Percentiles rank a stretch among this genome's conserved stretches.
phyloP scores from a whole-genome alignment of 2,113 vertebrate species.

The Pituophis catenifer region DNA sequence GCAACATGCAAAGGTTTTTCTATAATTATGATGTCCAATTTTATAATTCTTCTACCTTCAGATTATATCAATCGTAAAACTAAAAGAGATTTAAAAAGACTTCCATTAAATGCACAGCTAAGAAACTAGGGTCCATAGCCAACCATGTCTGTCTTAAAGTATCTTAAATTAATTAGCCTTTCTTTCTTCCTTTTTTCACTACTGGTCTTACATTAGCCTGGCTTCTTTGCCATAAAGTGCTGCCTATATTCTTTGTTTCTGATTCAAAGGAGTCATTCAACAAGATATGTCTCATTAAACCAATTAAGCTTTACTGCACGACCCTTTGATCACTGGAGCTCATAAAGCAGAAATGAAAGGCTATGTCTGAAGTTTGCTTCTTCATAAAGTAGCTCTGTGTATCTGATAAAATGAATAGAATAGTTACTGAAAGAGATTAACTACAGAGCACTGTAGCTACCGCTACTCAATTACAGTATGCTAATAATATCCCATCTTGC shows the following conservation, averaged over 20 bases:
- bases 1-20: neutral
- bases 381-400: neutral
- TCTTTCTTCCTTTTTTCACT: neutral
- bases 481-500: neutral
- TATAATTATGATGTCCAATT: neutral
- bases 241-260: neutral
- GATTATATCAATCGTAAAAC: neutral
- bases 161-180: neutral
- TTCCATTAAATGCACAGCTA: neutral
- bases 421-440: neutral
- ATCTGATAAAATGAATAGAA: neutral
- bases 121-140: neutral
- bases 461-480: neutral
- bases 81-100: neutral
- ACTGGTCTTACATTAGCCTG: neutral
- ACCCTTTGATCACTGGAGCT: slow-evolving; percentile 4
- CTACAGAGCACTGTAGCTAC: neutral
- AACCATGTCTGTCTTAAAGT: neutral
- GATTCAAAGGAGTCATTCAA: neutral
- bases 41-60: neutral
- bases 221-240: neutral
- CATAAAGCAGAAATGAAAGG: slow-evolving; percentile 3
- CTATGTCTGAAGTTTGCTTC: neutral
- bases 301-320: neutral
- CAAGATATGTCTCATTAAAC: neutral